Percentiles rank a stretch among this genome's conserved stretches.
phyloP scores from a whole-genome alignment of 2,888 invertebrate genomes.

The Lasioglossum zephyrum region DNA sequence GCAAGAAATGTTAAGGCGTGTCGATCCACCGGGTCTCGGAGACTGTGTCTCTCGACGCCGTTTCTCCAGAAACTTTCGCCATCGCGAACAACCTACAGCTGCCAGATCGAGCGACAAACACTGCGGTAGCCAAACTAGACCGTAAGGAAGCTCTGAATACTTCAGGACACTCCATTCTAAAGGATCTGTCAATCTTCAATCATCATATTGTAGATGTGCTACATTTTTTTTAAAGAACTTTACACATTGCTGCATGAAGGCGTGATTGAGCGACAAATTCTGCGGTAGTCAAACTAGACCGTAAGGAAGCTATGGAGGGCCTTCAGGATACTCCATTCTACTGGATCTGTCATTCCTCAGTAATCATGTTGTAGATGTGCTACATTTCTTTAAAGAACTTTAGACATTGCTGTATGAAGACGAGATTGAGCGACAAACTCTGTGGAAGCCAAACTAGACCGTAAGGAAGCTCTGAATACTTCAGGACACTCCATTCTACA shows the following conservation, averaged over 20 bases:
- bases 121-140: background rate
- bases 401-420: too few species aligned
- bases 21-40: constrained; percentile 54
- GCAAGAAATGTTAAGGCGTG: constrained; percentile 64
- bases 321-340: too few species aligned
- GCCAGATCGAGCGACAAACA: background rate
- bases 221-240: too few species aligned
- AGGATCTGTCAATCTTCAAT: background rate
- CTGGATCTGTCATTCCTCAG: too few species aligned
- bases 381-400: too few species aligned
- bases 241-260: too few species aligned
- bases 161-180: background rate
- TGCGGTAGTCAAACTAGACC: too few species aligned
- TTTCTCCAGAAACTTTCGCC: constrained; percentile 66
- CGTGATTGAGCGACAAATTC: too few species aligned
- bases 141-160: background rate
- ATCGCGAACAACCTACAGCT: constrained; percentile 2
- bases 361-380: too few species aligned
- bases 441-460: background rate
- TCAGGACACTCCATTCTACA: background rate
- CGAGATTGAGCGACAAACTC: background rate
- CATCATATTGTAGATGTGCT: background rate
- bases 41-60: constrained; percentile 32
- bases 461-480: background rate
- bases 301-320: too few species aligned